Evolutionary conservation across 2,113 vertebrate genomes (phyloP).

Genomic region (Xenus cinereus): DNA sequence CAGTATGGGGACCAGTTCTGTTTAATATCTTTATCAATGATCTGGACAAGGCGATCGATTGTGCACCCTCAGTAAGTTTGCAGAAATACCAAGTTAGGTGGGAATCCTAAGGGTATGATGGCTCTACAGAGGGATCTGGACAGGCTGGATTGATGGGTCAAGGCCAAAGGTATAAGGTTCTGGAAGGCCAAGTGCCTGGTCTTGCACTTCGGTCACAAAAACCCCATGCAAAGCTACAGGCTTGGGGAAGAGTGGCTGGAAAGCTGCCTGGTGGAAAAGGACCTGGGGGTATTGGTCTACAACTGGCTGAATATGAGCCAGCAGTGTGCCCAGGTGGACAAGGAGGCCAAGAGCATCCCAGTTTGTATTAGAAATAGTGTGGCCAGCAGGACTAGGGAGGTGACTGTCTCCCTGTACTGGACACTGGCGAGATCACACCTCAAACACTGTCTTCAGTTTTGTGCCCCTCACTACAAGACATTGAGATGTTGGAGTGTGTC

Average conservation of each 20-base stretch:
- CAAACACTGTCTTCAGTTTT: neutral
- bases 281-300: neutral
- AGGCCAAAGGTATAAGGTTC: neutral
- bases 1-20: neutral
- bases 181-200: too few species aligned
- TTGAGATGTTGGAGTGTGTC: neutral
- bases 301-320: neutral
- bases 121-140: neutral
- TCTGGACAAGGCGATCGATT: neutral
- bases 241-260: neutral
- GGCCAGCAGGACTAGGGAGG: neutral
- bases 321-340: neutral
- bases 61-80: neutral
- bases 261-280: neutral
- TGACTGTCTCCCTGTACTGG: neutral
- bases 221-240: neutral
- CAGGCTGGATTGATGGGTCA: neutral
- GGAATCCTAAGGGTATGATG: neutral
- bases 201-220: neutral
- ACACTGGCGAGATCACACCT: neutral
- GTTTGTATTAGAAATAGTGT: neutral
- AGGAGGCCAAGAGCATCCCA: neutral
- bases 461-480: neutral
- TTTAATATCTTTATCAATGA: neutral
- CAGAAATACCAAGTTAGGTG: neutral